A percentile compares a stretch with the other conserved stretches of the same genome.
Evolutionary conservation across 2,113 vertebrate genomes (phyloP).

Genomic region (Dicrurus megarhynchus): DNA sequence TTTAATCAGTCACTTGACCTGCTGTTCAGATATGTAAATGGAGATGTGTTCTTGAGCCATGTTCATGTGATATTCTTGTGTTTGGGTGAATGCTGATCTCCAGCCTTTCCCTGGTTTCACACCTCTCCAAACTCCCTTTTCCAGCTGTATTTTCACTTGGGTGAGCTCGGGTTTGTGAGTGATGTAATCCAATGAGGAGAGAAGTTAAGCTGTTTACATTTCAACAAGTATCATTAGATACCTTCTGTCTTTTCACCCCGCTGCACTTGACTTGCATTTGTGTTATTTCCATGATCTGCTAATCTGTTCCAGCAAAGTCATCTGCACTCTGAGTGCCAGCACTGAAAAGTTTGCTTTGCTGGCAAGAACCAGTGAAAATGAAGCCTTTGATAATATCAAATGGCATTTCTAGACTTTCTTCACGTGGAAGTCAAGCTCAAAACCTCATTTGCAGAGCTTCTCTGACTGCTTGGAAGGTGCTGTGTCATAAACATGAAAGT

Average conservation of each 20-base stretch:
- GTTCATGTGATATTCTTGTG: neutral
- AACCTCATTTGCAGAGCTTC: neutral
- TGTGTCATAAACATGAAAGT: neutral
- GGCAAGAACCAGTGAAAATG: slow-evolving; percentile 3
- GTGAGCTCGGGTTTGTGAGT: neutral
- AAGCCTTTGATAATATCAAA: neutral
- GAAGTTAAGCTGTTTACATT: neutral
- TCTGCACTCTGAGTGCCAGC: neutral
- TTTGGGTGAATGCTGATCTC: neutral
- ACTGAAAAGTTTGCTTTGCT: neutral
- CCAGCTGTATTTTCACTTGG: neutral
- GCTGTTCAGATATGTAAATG: neutral
- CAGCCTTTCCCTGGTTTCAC: neutral
- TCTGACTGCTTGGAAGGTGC: neutral
- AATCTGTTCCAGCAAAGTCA: neutral
- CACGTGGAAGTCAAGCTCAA: neutral
- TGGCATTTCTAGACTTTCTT: neutral
- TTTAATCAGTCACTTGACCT: neutral
- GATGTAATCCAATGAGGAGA: neutral
- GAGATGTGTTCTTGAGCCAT: neutral
- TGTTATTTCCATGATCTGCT: slow-evolving; percentile 1
- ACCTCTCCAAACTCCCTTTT: neutral
- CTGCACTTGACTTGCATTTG: neutral
- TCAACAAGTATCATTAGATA: neutral
- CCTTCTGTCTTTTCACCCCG: slow-evolving; percentile 31